Percentiles rank a stretch among this genome's conserved stretches.
Evolutionary conservation across 2,113 vertebrate species (phyloP).

Genomic region (Prinia subflava): DNA sequence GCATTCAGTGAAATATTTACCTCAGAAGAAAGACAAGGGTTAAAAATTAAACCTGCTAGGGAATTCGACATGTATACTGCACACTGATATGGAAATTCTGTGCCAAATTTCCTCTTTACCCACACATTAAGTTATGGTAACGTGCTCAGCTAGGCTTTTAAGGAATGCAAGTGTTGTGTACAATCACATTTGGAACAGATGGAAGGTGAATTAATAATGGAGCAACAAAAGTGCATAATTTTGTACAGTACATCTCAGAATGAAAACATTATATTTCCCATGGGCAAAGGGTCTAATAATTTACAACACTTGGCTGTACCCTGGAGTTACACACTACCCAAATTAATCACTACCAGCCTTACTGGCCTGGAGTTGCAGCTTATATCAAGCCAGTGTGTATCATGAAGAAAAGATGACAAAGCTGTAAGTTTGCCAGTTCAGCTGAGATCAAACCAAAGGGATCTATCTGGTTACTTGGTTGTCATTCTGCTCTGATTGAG

Average conservation of each 20-base stretch:
- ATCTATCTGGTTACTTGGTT: not conserved
- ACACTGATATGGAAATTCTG: not conserved
- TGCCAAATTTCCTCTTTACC: not conserved
- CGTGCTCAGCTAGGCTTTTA: not conserved
- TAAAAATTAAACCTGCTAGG: not conserved
- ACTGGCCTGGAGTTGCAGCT: not conserved
- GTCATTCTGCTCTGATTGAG: not conserved
- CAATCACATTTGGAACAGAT: slow-evolving; percentile 20
- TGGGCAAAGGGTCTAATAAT: slow-evolving; percentile 42
- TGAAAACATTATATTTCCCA: slow-evolving; percentile 13
- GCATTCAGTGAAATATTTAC: not conserved
- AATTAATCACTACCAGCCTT: slow-evolving; percentile 39
- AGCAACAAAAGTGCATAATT: not conserved
- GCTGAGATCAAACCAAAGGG: not conserved
- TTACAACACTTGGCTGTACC: not conserved
- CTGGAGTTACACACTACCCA: not conserved
- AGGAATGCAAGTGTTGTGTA: not conserved
- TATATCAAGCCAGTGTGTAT: not conserved
- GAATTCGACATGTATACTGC: not conserved
- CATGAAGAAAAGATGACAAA: not conserved
- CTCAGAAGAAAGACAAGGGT: not conserved
- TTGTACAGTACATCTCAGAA: not conserved
- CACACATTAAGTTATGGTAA: not conserved
- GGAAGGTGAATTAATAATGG: slow-evolving; percentile 1
- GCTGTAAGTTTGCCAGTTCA: slow-evolving; percentile 2